Base-by-base conservation (phyloP, 2,113 vertebrate genomes). In the Meriones unguiculatus region DNA sequence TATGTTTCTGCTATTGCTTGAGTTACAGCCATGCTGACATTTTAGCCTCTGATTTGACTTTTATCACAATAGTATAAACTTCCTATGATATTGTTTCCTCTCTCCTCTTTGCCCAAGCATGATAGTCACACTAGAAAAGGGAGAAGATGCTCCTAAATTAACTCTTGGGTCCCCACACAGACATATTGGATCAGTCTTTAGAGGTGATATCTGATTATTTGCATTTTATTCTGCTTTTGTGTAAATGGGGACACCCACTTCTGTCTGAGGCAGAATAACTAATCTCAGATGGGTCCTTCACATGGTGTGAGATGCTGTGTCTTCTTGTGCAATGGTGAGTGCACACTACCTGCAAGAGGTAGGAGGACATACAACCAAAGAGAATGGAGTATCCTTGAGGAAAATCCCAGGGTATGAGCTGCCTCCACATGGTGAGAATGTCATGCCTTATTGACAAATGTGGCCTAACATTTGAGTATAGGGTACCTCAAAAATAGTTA, bases 41-140 rank as follows among this genome's bases (percentile, higher is more conserved):
- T 87, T 95, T 95, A 77, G 9, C 85, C 91, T 94, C 54, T 22
- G 65, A 82, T 25, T 62, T 97, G 88, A 96, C 76, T 94, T 95
- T 78, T 87, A 86, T 96, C 46, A 95, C 15, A 73, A 82, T 88
- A 92, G 87, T 30, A 90, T 52, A 90, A 81, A 97, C 89, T 90
- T 95, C 86, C 95, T 57, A 84, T 92, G 17, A 11, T 14, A n/a
- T 65, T 32, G 6, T 69, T 93, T 80, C 52, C 14, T 15, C 50
- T 72, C 50, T 54, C 41, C 59, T 80, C 38, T 75, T 67, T 87
- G 54, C 46, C 18, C 32, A 25, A 22, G 3, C 50, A 90, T 32
- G 65, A 52, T 22, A 87, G 14, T 35, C 32, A 59, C 73, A 69
- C 69, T 86, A 35, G 41, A 62, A 41, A 90, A 95, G 93, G 13